Percentiles rank a stretch among this genome's conserved stretches.
These are phyloP conservation scores for Lithophane semibrunnea DNA, from an alignment of 2,888 invertebrate genomes.

Conservation along the genomic window DNA sequence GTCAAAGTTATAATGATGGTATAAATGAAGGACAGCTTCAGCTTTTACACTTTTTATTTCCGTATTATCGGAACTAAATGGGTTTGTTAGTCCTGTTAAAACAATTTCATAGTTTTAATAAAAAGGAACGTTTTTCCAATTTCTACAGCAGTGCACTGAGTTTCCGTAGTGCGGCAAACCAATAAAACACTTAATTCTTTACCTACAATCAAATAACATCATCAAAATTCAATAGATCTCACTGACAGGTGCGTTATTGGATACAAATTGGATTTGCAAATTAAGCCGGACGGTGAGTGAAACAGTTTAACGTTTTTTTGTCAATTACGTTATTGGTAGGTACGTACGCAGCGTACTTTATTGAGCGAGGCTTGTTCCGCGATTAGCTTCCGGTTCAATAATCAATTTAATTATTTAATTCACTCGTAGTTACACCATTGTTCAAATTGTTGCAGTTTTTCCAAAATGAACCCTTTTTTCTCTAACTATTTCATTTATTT, in stretches of 20 bases:
- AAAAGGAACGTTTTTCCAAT: background rate
- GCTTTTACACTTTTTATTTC: background rate
- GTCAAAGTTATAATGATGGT: background rate
- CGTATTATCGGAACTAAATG: too few relatives aligned
- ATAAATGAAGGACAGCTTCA: background rate
- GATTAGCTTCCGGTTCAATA: slow-evolving; percentile 61
- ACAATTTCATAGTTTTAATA: background rate
- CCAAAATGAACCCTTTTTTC: background rate
- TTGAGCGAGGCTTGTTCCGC: slow-evolving; percentile 55
- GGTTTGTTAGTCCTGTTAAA: too few relatives aligned
- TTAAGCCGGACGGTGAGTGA: slow-evolving; percentile 74
- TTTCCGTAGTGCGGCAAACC: slow-evolving; percentile 14
- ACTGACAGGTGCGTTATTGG: slow-evolving; percentile 73
- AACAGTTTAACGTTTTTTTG: slow-evolving; percentile 70
- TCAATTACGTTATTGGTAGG: slow-evolving; percentile 66
- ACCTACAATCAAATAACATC: slow-evolving; percentile 67
- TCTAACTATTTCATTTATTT: slow-evolving; percentile 13
- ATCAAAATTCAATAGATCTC: slow-evolving; percentile 77
- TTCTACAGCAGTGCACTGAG: background rate
- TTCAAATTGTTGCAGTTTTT: slow-evolving; percentile 16
- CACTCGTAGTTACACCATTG: slow-evolving; percentile 46
- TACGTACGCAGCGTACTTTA: slow-evolving; percentile 53
- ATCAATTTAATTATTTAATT: slow-evolving; percentile 57
- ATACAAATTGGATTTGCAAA: slow-evolving; percentile 79
- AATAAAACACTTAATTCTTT: slow-evolving; percentile 42